Evolutionary conservation across 2,888 invertebrate genomes (phyloP), one percentile per base, ranked within the genome.

Genomic region (Tridacna crocea): DNA sequence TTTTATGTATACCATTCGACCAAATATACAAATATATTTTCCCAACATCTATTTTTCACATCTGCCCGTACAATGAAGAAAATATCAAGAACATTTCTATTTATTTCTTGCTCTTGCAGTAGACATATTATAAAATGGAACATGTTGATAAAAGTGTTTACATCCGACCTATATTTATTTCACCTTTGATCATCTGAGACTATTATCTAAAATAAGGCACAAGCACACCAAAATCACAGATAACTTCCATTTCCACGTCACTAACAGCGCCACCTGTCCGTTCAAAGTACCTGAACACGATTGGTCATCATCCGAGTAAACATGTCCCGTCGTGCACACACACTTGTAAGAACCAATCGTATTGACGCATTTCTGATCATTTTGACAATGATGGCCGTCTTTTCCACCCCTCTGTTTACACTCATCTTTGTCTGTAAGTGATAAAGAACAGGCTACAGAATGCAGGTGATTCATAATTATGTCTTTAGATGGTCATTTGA

Each of bases 291-390:
- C 92, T 88, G 89, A 88, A 89, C 92, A 92, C 72, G 90, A 87
- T 83, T 89, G 91, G 61, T 87, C 88, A 11, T 84, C 87, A 75
- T 90, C 89, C 72, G 87, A 78, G n/a, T 88, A 87, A 72, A 79
- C 96, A 94, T 97, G 97, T 11, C 98, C 98, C 27, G 96, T 96
- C 90, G 97, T 95, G 95, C 98, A 98, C 95, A 97, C 96, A 95
- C 98, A 98, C 87, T 96, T 96, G 95, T 98, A 98, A 87, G 97
- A 96, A 81, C 98, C 98, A 77, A 96, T 95, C 65, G 96, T 96
- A 95, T 98, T 98, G 88, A 97, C 96, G 94, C 98, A 98, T 87
- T 96, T 96, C 78, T 97, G 97, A 95, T 97, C 97, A 88, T 96
- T 96, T 94, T 97, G 96, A 94, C 98, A 98, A 95, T 98, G 97